phyloP scores from a whole-genome alignment of 2,797 vertebrate species.

The Rhyacichthys aspro region DNA sequence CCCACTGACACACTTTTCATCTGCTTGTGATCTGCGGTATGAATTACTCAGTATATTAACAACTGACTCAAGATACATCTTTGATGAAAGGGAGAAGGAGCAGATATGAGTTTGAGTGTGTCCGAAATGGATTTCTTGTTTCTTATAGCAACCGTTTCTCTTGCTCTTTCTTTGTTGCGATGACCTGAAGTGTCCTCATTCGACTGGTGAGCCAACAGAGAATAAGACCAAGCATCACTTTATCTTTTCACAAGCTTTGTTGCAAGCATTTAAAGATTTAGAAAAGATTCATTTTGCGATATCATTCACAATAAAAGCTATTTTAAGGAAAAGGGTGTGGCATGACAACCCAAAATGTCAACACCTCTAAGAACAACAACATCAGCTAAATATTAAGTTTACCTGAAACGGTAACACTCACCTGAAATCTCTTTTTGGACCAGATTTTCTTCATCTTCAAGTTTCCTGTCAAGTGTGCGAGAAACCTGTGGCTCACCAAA shows the following conservation, averaged over 20 bases:
- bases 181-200: conserved; percentile 25
- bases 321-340: conserved; percentile 59
- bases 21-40: conserved; percentile 37
- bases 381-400: background rate
- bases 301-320: conserved; percentile 14
- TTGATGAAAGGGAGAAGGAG: conserved; percentile 5
- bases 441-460: conserved; percentile 97
- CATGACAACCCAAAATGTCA: conserved; percentile 12
- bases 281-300: background rate
- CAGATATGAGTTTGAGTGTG: too few species aligned
- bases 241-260: background rate
- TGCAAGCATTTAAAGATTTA: background rate
- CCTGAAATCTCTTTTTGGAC: conserved; percentile 98
- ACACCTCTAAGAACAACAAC: background rate
- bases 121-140: conserved; percentile 7
- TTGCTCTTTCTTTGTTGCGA: conserved; percentile 2
- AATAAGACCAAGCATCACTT: background rate
- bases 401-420: conserved; percentile 67
- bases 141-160: conserved; percentile 8
- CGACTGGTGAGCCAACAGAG: conserved; percentile 10
- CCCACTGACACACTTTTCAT: conserved; percentile 78
- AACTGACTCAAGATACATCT: conserved; percentile 14
- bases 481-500: conserved; percentile 75
- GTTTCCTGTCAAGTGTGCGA: conserved; percentile 55
- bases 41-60: conserved; percentile 29